Evolutionary conservation across 2,888 invertebrate genomes (phyloP), one percentile per base, ranked within the genome.

Genomic region (Andrena praecox): DNA sequence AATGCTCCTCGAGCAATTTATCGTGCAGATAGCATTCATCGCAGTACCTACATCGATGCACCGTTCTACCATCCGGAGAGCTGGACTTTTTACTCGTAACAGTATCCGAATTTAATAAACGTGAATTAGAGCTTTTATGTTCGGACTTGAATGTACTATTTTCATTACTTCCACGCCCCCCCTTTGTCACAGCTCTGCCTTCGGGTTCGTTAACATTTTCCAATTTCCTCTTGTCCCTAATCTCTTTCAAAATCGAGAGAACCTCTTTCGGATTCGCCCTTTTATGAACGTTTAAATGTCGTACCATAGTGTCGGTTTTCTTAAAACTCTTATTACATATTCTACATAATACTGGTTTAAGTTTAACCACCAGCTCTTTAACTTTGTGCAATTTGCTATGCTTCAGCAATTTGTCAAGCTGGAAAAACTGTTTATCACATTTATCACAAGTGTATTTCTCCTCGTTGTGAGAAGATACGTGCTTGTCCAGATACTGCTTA

Each of bases 281-380:
- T 69, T 93, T 93, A 62, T 93, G 93, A 56, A 89, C 80, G 74
- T 93, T 90, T 67, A 93, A 85, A 54, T 93, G 93, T 67, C 92
- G 87, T 2, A 93, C 90, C 92, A 93, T 92, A 2, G 92, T 92
- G 12, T 91, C 88, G 0, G 82, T 84, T 84, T 92, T 93, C 8
- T 90, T 85, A 71, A 93, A 93, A 75, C 74, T 90, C 73, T 92
- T 93, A 7, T 91, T 85, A 48, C 93, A 93, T 71, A 93, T 92
- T 63, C 85, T 88, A 68, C 93, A 93, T 29, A 56, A 74, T 16
- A 90, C 89, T 7, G 89, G 85, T 16, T 88, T 80, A 2, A 79
- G 68, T 77, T 89, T 91, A 20, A 20, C 20, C 20, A 20, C 20
- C 20, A 20, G 20, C 2, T 85, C 85, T 29, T 89, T 89, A 4